phyloP scores from a whole-genome alignment of 2,113 vertebrate genomes.

The Brachionichthys hirsutus region DNA sequence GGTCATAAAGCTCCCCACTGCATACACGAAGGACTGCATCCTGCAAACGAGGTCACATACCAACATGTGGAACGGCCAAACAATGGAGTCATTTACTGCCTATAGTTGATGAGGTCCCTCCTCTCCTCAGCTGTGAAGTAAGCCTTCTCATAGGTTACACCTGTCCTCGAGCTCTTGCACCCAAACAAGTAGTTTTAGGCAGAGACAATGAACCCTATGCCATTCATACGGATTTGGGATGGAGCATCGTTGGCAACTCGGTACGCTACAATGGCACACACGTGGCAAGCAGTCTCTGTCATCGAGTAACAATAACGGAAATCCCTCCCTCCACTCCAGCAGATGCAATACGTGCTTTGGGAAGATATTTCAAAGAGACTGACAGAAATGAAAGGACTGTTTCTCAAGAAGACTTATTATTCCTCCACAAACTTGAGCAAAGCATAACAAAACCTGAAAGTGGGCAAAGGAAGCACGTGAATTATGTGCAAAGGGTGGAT shows the following conservation, averaged over 20 bases:
- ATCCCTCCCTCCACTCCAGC: neutral
- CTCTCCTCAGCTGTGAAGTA: neutral
- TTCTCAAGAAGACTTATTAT: conserved; percentile 1
- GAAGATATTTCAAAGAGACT: neutral
- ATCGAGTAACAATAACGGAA: neutral
- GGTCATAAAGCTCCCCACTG: neutral
- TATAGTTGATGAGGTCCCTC: neutral
- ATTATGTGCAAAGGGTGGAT: too few species aligned
- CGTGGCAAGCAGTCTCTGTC: neutral
- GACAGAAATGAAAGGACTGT: neutral
- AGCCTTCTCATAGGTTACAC: neutral
- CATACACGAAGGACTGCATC: neutral
- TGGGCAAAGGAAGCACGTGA: neutral
- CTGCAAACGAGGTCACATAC: neutral
- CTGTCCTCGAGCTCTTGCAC: neutral
- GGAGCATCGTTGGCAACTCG: neutral
- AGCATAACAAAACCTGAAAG: neutral
- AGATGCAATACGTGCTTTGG: neutral
- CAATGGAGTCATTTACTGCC: neutral
- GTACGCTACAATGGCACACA: too few species aligned
- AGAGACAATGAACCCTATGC: neutral
- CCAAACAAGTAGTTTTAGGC: neutral
- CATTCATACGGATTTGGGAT: neutral
- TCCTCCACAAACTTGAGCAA: neutral
- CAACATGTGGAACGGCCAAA: neutral